phyloP scores from a whole-genome alignment of 2,113 vertebrate species.

The Labrus mixtus region DNA sequence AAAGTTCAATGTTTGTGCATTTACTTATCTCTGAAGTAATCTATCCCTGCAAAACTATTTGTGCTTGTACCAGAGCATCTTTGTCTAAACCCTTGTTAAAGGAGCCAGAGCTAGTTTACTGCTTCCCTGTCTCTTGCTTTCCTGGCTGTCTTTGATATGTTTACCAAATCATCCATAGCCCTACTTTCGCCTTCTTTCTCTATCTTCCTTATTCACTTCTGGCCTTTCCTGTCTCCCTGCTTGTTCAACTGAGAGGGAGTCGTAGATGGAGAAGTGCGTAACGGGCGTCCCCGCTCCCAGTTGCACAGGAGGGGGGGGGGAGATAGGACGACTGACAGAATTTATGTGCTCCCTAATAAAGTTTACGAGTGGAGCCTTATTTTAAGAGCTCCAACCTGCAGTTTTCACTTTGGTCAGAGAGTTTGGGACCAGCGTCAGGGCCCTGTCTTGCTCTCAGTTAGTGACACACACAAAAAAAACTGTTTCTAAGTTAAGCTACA shows the following conservation, averaged over 20 bases:
- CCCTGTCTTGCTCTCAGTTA: neutral
- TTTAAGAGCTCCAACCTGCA: slow-evolving; percentile 45
- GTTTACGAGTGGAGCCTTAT: slow-evolving; percentile 66
- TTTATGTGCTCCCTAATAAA: slow-evolving; percentile 67
- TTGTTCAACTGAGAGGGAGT: slow-evolving; percentile 15
- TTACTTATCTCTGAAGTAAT: slow-evolving; percentile 52
- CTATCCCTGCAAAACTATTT: slow-evolving; percentile 10
- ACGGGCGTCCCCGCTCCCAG: slow-evolving; percentile 16
- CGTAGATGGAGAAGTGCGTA: slow-evolving; percentile 8
- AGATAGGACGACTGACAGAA: slow-evolving; percentile 37
- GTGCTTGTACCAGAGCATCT: slow-evolving; percentile 30
- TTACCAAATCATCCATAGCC: neutral
- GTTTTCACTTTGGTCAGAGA: slow-evolving; percentile 46
- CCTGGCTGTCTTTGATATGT: neutral
- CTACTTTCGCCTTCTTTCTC: too few relatives aligned
- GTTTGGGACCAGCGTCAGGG: neutral
- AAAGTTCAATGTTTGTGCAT: slow-evolving; percentile 38
- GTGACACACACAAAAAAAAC: neutral
- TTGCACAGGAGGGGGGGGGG: neutral
- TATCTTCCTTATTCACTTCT: neutral
- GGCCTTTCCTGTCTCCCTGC: neutral
- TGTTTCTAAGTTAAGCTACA: neutral
- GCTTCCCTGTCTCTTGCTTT: slow-evolving; percentile 24
- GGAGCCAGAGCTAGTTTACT: slow-evolving; percentile 47
- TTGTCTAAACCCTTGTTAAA: slow-evolving; percentile 49